Evolutionary conservation across 2,888 invertebrate genomes (phyloP).

Genomic region (Ectemnius continuus): DNA sequence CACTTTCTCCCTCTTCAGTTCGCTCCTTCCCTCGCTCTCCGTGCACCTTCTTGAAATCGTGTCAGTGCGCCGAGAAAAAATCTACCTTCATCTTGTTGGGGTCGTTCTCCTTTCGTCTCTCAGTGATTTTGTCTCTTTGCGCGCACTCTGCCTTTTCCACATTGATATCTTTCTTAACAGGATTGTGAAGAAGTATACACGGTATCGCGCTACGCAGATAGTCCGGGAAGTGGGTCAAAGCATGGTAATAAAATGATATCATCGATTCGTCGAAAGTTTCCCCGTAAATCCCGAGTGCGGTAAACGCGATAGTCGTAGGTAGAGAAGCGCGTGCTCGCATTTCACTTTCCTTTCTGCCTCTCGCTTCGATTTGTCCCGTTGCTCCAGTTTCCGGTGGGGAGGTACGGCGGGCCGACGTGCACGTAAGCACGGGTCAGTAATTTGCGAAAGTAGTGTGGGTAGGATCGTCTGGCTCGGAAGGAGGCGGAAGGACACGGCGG

Average conservation of each 20-base stretch:
- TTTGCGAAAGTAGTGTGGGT: constrained; percentile 53
- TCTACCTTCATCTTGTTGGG: neutral
- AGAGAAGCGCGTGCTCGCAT: constrained; percentile 6
- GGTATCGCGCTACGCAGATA: too few relatives aligned
- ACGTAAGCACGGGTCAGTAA: constrained; percentile 56
- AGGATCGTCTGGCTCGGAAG: constrained; percentile 31
- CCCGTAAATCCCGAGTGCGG: constrained; percentile 23
- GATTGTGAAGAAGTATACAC: too few relatives aligned
- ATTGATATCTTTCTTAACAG: too few relatives aligned
- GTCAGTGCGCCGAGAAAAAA: too few relatives aligned
- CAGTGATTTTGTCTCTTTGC: too few relatives aligned
- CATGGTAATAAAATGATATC: constrained; percentile 37
- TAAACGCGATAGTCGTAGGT: constrained; percentile 13
- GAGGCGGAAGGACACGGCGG: constrained; percentile 62
- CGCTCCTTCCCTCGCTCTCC: neutral
- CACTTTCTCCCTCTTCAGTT: neutral
- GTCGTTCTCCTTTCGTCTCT: neutral
- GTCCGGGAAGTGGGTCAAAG: too few relatives aligned
- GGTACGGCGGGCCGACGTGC: constrained; percentile 23
- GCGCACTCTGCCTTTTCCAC: too few relatives aligned
- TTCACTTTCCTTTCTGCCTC: constrained; percentile 40
- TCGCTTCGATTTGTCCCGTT: constrained; percentile 25
- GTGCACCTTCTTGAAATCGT: neutral
- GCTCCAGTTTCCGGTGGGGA: constrained; percentile 34
- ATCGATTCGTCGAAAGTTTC: constrained; percentile 40